Percentiles rank a stretch among this genome's conserved stretches.
Conservation (phyloP, 2,113 vertebrate genomes). For the Amphiprion percula region DNA sequence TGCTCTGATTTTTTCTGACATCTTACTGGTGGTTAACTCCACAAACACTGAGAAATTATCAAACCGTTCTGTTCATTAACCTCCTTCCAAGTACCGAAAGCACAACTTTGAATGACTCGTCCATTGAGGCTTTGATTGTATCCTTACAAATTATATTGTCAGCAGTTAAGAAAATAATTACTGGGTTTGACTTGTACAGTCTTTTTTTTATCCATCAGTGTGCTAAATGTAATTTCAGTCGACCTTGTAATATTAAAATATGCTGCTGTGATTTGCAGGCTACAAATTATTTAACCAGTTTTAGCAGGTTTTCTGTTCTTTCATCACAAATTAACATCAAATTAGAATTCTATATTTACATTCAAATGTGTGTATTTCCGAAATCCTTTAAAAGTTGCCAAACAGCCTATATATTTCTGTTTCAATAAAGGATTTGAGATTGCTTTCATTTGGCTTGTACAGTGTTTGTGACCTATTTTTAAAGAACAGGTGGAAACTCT, state of each 20-base stretch:
- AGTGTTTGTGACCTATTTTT: constrained; percentile 47
- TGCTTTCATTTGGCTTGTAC: constrained; percentile 16
- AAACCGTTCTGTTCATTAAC: constrained; percentile 22
- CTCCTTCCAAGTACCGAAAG: constrained; percentile 11
- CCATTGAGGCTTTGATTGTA: constrained; percentile 44
- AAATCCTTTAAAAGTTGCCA: constrained; percentile 52
- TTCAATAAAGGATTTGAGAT: constrained; percentile 48
- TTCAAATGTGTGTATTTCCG: constrained; percentile 35
- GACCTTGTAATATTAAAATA: constrained; percentile 22
- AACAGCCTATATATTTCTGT: constrained; percentile 52
- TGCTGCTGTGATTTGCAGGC: constrained; percentile 22
- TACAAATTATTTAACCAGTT: constrained; percentile 24
- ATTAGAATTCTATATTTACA: constrained; percentile 47
- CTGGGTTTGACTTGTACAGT: constrained; percentile 16
- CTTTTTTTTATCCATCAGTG: constrained; percentile 3
- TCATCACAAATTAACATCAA: constrained; percentile 48
- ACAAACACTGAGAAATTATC: constrained; percentile 17
- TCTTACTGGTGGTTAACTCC: constrained; percentile 21
- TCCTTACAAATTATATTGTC: constrained; percentile 36
- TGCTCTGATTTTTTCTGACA: constrained; percentile 38
- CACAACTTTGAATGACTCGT: constrained; percentile 24
- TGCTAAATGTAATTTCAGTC: constrained; percentile 9
- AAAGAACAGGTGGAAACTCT: constrained; percentile 46
- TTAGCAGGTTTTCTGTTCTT: constrained; percentile 26
- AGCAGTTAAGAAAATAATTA: constrained; percentile 23